Evolutionary conservation across 2,797 vertebrate genomes (phyloP).

Genomic region (Acipenser oxyrinchus): DNA sequence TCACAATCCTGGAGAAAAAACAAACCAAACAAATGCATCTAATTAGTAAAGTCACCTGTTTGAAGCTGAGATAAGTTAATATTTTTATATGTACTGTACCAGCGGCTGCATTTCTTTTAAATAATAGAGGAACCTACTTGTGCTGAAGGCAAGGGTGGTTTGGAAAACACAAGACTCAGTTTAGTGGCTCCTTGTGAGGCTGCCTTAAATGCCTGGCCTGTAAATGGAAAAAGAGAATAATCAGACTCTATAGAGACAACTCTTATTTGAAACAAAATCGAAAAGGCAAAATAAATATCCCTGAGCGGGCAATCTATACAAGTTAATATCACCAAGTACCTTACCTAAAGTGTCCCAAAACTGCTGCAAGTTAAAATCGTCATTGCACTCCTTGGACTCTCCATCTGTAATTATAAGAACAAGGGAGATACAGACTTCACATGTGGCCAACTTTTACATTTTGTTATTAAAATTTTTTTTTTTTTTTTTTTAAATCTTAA

Average conservation of each 20-base stretch:
- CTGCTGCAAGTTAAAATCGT: constrained; percentile 59
- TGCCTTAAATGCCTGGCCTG: constrained; percentile 66
- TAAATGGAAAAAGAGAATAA: constrained; percentile 8
- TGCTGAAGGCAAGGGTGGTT: constrained; percentile 58
- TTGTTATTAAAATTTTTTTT: too few relatives aligned
- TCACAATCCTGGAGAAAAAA: constrained; percentile 52
- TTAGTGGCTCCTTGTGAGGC: constrained; percentile 79
- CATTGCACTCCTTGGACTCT: constrained; percentile 62
- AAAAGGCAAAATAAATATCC: too few relatives aligned
- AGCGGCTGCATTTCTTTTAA: too few relatives aligned
- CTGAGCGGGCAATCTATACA: not conserved
- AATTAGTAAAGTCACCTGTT: too few relatives aligned
- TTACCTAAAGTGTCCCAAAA: constrained; percentile 79
- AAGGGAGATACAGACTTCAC: not conserved
- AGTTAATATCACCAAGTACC: constrained; percentile 3
- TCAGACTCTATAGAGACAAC: not conserved
- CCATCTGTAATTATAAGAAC: constrained; percentile 55
- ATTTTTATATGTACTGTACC: not conserved
- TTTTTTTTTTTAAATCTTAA: too few relatives aligned
- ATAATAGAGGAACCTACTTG: constrained; percentile 49
- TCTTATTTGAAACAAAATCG: not conserved
- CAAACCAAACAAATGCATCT: not conserved
- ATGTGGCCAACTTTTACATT: too few relatives aligned
- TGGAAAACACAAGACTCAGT: constrained; percentile 74
- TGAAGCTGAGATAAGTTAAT: too few relatives aligned